Evolutionary conservation across 2,113 vertebrate genomes (phyloP).

Genomic region (Caloenas nicobarica): DNA sequence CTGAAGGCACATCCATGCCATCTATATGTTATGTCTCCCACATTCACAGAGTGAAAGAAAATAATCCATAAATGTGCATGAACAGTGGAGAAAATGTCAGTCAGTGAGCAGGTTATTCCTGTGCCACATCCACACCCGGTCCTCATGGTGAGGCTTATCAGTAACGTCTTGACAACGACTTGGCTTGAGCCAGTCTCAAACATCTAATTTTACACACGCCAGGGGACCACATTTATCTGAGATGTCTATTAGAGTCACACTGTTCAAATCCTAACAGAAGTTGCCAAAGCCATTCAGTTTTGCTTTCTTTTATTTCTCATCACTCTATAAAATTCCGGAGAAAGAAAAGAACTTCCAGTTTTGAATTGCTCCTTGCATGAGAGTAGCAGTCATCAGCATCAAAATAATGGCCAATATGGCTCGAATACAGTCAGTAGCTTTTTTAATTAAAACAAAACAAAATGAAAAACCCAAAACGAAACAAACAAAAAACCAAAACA

Average conservation of each 20-base stretch:
- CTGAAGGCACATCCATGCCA: neutral
- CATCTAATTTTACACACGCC: neutral
- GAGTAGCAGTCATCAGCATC: neutral
- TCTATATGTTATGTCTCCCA: neutral
- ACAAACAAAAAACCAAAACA: no score
- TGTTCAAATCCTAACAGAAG: neutral
- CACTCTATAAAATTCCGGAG: neutral
- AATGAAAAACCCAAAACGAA: no score
- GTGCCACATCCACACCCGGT: neutral
- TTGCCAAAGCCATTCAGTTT: neutral
- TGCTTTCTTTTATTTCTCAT: neutral
- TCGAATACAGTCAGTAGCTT: neutral
- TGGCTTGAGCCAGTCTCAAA: neutral
- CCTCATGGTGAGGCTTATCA: fast-evolving
- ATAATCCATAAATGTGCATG: neutral
- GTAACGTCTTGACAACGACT: neutral
- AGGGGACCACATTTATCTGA: neutral
- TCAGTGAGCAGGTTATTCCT: neutral
- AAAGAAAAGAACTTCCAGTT: neutral
- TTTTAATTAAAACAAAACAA: neutral
- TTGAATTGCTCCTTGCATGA: neutral
- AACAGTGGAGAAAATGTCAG: neutral
- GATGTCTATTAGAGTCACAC: neutral
- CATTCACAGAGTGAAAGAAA: neutral
- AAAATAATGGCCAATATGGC: neutral